Base-by-base conservation (phyloP, 2,113 vertebrate genomes). In the Gallinago media region DNA sequence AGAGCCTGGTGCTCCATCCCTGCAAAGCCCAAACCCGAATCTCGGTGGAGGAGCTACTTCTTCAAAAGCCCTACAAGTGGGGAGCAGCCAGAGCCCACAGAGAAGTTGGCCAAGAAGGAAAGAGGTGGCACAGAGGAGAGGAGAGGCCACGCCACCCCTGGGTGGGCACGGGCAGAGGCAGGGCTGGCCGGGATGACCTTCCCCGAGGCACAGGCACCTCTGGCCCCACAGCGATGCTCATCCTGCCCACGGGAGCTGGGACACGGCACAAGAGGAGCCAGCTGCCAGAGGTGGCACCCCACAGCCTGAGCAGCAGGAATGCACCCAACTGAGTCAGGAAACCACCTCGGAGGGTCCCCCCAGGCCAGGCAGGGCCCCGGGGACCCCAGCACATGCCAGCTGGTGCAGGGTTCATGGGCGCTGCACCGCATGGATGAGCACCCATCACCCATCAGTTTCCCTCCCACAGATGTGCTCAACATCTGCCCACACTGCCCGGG, bases 291-390 rank as follows among this genome's bases (percentile, higher is more conserved):
- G 5, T 32, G 80, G 42, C 14, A 54, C 10, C 52, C 22, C 68
- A 12, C 0, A 0, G 36, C 21, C 63, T 38, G 38, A 52, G 20
- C 6, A 0, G 34, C 47, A n/a, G 55, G 18, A 76, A 6, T 0
- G 0, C 66, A 88, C 44, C 54, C 3, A 1, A 0, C 26, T 5
- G n/a, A 44, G 54, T 1, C 1, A 1, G 6, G 34, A 47, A 8
- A 73, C 6, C 72, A 34, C 26, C 18, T 1, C 12, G 36, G 38
- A 63, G 46, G 40, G 16, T 27, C 49, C 14, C 27, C 68, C n/a
- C 42, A 32, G 49, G 52, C 40, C 75, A 75, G 27, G 56, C 20
- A 62, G 56, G 6, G 23, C 67, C 66, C 14, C 3, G 0, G 54
- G 19, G 40, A 80, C 59, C 50, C 81, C 61, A 66, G 22, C 7